Percentiles rank a stretch among this genome's conserved stretches.
Evolutionary conservation across 2,888 invertebrate genomes (phyloP).

Genomic region (Allacma fusca): DNA sequence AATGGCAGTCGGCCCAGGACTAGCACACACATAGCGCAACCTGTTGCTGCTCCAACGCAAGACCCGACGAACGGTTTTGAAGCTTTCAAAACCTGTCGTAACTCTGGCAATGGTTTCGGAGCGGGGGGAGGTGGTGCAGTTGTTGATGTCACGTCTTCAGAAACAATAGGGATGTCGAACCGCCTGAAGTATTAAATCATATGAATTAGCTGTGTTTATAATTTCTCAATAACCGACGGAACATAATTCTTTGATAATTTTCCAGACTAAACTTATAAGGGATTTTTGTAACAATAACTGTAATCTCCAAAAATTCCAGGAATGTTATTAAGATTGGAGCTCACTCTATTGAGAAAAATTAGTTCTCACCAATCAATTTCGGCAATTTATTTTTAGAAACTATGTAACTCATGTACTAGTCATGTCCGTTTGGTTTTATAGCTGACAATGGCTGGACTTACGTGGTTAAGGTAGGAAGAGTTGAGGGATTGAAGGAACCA

Average conservation of each 20-base stretch:
- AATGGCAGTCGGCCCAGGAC: constrained; percentile 59
- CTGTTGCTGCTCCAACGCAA: constrained; percentile 58
- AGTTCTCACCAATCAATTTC: no score
- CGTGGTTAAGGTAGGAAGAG: constrained; percentile 37
- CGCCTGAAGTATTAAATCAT: constrained; percentile 29
- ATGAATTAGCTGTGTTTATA: background rate
- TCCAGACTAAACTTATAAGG: no score
- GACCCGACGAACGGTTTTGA: constrained; percentile 60
- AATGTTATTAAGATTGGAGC: no score
- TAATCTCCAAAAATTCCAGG: no score
- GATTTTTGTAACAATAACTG: no score
- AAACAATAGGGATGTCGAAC: constrained; percentile 43
- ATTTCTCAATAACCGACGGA: no score
- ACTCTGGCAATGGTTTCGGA: constrained; percentile 52
- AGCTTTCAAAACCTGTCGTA: constrained; percentile 59
- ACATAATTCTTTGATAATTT: no score
- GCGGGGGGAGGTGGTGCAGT: constrained; percentile 22
- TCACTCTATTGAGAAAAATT: no score
- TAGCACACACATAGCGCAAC: constrained; percentile 59
- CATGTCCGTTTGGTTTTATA: background rate
- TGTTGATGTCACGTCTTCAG: constrained; percentile 29
- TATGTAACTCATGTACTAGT: no score
- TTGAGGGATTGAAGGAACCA: constrained; percentile 9
- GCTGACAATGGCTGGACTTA: constrained; percentile 23
- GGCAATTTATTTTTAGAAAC: no score